Conservation (phyloP, 2,888 invertebrate genomes). For the Sipha maydis region DNA sequence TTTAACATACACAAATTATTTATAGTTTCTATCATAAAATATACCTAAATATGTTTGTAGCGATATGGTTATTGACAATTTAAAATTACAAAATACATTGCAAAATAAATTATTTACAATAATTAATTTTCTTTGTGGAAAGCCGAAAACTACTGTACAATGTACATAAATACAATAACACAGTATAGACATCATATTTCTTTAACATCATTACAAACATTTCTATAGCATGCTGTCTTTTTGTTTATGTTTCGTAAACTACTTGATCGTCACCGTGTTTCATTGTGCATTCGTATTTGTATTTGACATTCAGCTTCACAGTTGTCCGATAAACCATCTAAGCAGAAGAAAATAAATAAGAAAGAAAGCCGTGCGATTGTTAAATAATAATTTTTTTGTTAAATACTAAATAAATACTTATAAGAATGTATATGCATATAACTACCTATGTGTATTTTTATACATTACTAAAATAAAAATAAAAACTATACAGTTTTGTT, state of each 20-base stretch:
- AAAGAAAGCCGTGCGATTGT: slow-evolving; percentile 50
- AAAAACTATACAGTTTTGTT: slow-evolving; percentile 48
- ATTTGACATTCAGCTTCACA: slow-evolving; percentile 53
- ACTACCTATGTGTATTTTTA: slow-evolving; percentile 1
- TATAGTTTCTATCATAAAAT: neutral
- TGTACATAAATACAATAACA: slow-evolving; percentile 48
- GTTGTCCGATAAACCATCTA: slow-evolving; percentile 35
- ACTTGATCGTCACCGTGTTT: slow-evolving; percentile 59
- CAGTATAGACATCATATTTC: slow-evolving; percentile 54
- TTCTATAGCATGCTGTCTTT: slow-evolving; percentile 59
- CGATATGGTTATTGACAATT: slow-evolving; percentile 33
- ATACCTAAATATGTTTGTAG: slow-evolving; percentile 1
- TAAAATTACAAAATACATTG: neutral
- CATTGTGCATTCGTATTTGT: slow-evolving; percentile 61
- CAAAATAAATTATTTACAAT: slow-evolving; percentile 17
- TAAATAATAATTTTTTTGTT: slow-evolving; percentile 40
- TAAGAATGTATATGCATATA: neutral
- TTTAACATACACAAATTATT: neutral
- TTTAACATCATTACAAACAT: slow-evolving; percentile 61
- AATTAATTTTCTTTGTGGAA: slow-evolving; percentile 2
- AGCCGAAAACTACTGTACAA: slow-evolving; percentile 28
- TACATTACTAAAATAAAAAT: slow-evolving; percentile 18
- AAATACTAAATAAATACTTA: slow-evolving; percentile 27
- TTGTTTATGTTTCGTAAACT: slow-evolving; percentile 59
- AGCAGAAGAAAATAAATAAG: slow-evolving; percentile 51